Conservation (phyloP, 2,888 invertebrate genomes). For the Apamea sordens region DNA sequence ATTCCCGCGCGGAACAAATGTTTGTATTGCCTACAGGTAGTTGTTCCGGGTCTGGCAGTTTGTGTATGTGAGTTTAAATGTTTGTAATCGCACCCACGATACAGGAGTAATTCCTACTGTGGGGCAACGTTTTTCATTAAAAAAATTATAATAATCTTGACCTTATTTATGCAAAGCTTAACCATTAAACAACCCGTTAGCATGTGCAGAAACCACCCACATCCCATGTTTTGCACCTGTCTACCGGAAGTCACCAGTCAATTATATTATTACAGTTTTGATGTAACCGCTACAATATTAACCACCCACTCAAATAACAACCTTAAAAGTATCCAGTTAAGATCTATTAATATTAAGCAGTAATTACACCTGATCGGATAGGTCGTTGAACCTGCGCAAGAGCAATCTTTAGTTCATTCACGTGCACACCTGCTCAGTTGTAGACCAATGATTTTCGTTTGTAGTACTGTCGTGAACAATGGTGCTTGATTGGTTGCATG, state of each 20-base stretch:
- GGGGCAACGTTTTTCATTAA: no score
- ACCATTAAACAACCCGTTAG: conserved; percentile 27
- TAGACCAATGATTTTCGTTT: conserved; percentile 62
- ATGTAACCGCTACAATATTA: conserved; percentile 49
- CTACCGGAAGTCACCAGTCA: conserved; percentile 58
- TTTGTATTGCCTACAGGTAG: no score
- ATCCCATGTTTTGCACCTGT: conserved; percentile 60
- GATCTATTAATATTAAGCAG: conserved; percentile 42
- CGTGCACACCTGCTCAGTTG: conserved; percentile 66
- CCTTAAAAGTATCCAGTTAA: conserved; percentile 51
- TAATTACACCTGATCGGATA: conserved; percentile 57
- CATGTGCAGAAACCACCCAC: conserved; percentile 58
- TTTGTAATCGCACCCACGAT: no score
- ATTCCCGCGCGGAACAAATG: no score
- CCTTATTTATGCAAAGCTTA: conserved; percentile 26
- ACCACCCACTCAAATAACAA: conserved; percentile 38
- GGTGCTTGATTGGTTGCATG: conserved; percentile 49
- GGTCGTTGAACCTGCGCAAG: conserved; percentile 74
- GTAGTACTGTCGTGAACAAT: conserved; percentile 61
- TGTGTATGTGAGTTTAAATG: no score
- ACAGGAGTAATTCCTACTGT: no score
- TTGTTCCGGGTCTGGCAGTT: no score
- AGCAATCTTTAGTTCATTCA: conserved; percentile 73
- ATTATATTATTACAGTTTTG: conserved; percentile 63
- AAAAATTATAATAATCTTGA: conserved; percentile 21